These are phyloP conservation scores for Spodoptera litura DNA, from an alignment of 1,140 invertebrate genomes.

Conservation along the genomic window DNA sequence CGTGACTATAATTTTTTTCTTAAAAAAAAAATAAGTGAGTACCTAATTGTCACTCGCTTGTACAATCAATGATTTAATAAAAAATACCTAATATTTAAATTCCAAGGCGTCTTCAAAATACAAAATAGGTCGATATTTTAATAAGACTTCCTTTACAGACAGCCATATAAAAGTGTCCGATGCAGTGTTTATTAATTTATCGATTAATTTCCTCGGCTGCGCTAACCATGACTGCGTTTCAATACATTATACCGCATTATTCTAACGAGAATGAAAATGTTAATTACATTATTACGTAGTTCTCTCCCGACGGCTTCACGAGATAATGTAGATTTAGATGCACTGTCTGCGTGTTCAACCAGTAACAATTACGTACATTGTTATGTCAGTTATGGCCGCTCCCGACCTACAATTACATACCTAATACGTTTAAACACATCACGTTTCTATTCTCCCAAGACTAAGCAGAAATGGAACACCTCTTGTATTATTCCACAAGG, in stretches of 20 bases:
- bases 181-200: conserved; percentile 37
- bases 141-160: background rate
- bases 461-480: background rate
- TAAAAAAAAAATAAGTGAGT: too few species aligned
- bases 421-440: conserved; percentile 20
- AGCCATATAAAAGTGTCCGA: conserved; percentile 14
- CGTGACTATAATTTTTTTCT: too few species aligned
- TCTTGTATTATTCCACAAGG: background rate
- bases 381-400: background rate
- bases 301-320: background rate
- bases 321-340: conserved; percentile 38
- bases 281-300: conserved; percentile 32
- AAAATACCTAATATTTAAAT: too few species aligned
- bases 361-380: conserved; percentile 21
- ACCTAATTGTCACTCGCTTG: too few species aligned
- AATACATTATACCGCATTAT: background rate
- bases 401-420: background rate
- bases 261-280: conserved; percentile 14
- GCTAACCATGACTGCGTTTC: conserved; percentile 17
- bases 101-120: background rate
- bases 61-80: too few species aligned
- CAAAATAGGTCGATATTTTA: background rate
- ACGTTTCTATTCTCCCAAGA: conserved; percentile 2
- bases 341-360: conserved; percentile 1
- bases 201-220: conserved; percentile 28